Conservation (phyloP, 1,140 invertebrate genomes). For the Belonocnema kinseyi region DNA sequence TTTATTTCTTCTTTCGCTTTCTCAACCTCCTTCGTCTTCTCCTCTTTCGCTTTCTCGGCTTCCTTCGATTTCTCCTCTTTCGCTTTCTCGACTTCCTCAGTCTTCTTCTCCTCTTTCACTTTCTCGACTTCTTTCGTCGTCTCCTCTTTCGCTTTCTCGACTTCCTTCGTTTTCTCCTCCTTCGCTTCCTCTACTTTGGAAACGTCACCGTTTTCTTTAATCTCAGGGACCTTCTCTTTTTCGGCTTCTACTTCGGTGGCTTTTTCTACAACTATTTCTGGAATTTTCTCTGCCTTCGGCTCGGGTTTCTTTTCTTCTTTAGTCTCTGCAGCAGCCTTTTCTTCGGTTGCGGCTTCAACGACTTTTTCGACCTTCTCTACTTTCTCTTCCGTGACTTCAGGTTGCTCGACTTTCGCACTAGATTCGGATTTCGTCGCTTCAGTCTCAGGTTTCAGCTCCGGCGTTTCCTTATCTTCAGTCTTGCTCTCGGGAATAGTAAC, state of each 20-base stretch:
- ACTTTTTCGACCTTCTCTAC: slow-evolving; percentile 25
- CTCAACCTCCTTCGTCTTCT: slow-evolving; percentile 30
- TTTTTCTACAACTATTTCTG: slow-evolving; percentile 47
- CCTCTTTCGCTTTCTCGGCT: slow-evolving; percentile 33
- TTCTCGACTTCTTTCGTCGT: slow-evolving; percentile 39
- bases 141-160: slow-evolving; percentile 38
- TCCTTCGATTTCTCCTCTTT: slow-evolving; percentile 38
- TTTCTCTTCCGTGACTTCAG: slow-evolving; percentile 30
- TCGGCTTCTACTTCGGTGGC: slow-evolving; percentile 37
- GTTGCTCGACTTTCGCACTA: slow-evolving; percentile 23
- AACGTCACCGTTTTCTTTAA: slow-evolving; percentile 40
- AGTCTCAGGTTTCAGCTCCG: slow-evolving; percentile 36
- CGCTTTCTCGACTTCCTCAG: slow-evolving; percentile 25
- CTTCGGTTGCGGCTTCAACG: slow-evolving; percentile 16
- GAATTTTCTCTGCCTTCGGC: slow-evolving; percentile 28
- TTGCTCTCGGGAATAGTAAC: slow-evolving; percentile 35
- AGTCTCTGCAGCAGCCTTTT: slow-evolving; percentile 30
- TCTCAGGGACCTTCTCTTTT: slow-evolving; percentile 41
- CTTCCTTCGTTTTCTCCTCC: slow-evolving; percentile 18
- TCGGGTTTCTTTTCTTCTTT: slow-evolving; percentile 34
- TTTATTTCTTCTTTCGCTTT: slow-evolving; percentile 39
- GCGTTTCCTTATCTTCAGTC: slow-evolving; percentile 34
- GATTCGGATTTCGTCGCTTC: slow-evolving; percentile 30
- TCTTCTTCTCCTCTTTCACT: slow-evolving; percentile 27
- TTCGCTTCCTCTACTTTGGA: slow-evolving; percentile 40